phyloP scores from a whole-genome alignment of 2,888 invertebrate species.

The Eristalinus aeneus region DNA sequence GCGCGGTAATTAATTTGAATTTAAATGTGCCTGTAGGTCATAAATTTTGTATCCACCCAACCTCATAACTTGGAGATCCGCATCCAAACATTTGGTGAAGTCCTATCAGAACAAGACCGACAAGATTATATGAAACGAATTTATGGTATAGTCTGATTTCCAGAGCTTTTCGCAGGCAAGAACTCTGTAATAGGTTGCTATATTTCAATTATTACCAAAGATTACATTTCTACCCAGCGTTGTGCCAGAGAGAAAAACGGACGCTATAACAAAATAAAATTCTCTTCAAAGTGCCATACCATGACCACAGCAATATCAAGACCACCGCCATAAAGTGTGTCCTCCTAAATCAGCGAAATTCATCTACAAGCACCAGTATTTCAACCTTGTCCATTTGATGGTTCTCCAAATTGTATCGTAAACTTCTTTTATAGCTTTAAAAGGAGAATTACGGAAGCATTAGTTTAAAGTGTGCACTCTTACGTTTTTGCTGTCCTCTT shows the following conservation, averaged over 20 bases:
- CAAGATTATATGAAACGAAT: not conserved
- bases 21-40: not conserved
- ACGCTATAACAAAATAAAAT: not conserved
- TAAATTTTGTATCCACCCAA: not conserved
- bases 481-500: constrained; percentile 51
- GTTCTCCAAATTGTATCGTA: constrained; percentile 62
- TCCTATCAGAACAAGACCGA: not conserved
- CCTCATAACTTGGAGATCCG: not conserved
- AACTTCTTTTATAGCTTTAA: constrained; percentile 63
- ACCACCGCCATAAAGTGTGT: constrained; percentile 20
- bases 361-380: constrained; percentile 50
- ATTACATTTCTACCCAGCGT: not conserved
- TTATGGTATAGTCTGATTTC: not conserved
- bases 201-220: not conserved
- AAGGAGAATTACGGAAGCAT: constrained; percentile 62
- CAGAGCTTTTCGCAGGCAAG: not conserved
- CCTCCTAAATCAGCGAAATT: constrained; percentile 24
- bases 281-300: not conserved
- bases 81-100: not conserved
- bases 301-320: not conserved
- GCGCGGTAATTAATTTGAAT: not conserved
- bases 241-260: not conserved
- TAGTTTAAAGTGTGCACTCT: constrained; percentile 64
- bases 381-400: constrained; percentile 61
- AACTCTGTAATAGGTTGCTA: not conserved